Evolutionary conservation across 2,113 vertebrate species (phyloP), one percentile per base, ranked within the genome.

Genomic region (Nansenia antarctica): DNA sequence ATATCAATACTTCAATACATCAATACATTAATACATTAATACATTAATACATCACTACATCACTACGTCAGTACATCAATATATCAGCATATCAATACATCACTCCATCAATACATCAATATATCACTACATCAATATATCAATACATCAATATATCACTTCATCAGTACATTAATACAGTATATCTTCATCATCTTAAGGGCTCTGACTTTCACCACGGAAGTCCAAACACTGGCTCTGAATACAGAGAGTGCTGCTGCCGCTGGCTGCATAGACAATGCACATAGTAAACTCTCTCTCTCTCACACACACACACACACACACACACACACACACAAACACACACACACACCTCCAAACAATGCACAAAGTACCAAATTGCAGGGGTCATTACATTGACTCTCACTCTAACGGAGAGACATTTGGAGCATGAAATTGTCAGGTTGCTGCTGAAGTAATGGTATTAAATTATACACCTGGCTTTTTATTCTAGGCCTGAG

Each of bases 361-460:
- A 37, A 37, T 11, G 5, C 53, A 55, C 63, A 76, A 70, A 73
- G 69, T 65, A 62, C 80, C 18, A 42, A 67, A 67, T 29, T 20
- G 35, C 29, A 61, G 62, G 31, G 53, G 71, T 76, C 62, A 35
- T 74, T 73, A 69, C 63, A 62, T 53, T 14, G 29, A 65, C 65
- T 34, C 45, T 42, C 75, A 78, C 76, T 88, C 82, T 71, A 81
- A 32, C 71, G 58, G 82, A 82, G 27, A 42, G n/a, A 73, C 72
- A 84, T 86, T 74, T 81, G 73, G 68, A 3, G 69, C 77, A 74
- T 86, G 70, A 85, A 81, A 86, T n/a, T n/a, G 65, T 66, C 69
- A 47, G 58, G 63, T 73, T 77, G 62, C 75, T 64, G 47, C 45
- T 80, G 59, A 63, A 67, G 32, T 76, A 72, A 75, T 79, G 61